phyloP scores from a whole-genome alignment of 2,797 vertebrate species.

The Sebastes alutus region DNA sequence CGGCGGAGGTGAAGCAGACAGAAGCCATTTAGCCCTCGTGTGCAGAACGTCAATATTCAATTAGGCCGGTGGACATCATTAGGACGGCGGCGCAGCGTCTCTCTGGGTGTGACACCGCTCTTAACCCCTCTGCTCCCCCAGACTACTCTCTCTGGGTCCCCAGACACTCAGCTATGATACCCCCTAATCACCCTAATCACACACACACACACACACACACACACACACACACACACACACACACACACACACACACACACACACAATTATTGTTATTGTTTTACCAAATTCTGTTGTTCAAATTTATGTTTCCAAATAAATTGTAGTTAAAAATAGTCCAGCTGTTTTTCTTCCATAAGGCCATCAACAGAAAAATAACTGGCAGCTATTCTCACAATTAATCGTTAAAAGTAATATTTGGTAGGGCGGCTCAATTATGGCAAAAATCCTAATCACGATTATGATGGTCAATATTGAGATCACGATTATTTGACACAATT shows the following conservation, averaged over 20 bases:
- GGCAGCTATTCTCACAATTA: not conserved
- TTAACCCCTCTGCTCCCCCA: constrained; percentile 54
- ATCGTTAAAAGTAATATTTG: not conserved
- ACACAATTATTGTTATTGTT: constrained; percentile 18
- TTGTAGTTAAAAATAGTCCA: not conserved
- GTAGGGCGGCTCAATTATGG: too few species aligned
- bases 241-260: not conserved
- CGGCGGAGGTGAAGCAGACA: constrained; percentile 55
- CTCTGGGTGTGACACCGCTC: constrained; percentile 61
- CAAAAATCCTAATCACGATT: too few species aligned
- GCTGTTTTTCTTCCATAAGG: too few species aligned
- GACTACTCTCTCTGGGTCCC: constrained; percentile 19
- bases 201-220: not conserved
- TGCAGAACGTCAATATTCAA: constrained; percentile 83
- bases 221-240: not conserved
- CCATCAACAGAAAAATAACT: not conserved
- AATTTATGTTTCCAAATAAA: not conserved
- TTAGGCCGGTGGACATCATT: constrained; percentile 79
- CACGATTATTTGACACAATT: too few species aligned
- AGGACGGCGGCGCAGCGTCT: constrained; percentile 52
- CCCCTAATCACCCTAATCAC: not conserved
- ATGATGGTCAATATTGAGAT: too few species aligned
- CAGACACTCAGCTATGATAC: constrained; percentile 4
- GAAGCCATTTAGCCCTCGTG: constrained; percentile 71
- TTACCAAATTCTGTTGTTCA: not conserved